Evolutionary conservation across 2,888 invertebrate genomes (phyloP), one percentile per base, ranked within the genome.

Genomic region (Cryptus viduatorius): DNA sequence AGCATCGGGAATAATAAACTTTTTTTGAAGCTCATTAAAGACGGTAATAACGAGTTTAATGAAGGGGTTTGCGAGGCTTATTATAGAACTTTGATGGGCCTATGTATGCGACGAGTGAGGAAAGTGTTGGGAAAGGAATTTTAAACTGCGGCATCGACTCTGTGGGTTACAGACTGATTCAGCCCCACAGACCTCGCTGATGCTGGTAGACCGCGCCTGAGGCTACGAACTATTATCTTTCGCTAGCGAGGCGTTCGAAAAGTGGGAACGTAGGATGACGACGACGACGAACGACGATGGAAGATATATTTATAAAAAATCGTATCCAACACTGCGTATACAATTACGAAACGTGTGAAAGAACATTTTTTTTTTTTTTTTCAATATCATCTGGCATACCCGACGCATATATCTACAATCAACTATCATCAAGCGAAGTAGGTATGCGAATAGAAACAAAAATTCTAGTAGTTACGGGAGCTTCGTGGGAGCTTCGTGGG

Each of bases 201-300:
- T 69, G 65, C 64, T 78, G 42, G 78, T 79, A 71, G 56, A 82
- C 79, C 69, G 50, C 79, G 65, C 75, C 81, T 42, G 65, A 31
- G 75, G 84, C 78, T 71, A 72, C 44, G 71, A 79, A 82, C 75
- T 50, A 84, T 84, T 82, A 84, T 84, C 81, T 75, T 76, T 50
- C 71, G 44, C 71, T 53, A 42, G 42, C 59, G 59, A 65, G 75
- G 31, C 79, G 64, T 79, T 65, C 44, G 71, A 46, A 53, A 76
- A 72, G 42, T 44, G 44, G 31, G 46, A 64, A 73, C 77, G 67
- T 14, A 68, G 61, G 46, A 78, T 31, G 64, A 73, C 59, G 29
- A 68, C 53, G 31, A 71, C 16, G 46, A 71, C 37, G 50, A 53
- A 71, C 37, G 50, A 53, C 71, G 83, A 67, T 31, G 76, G 59